phyloP scores from a whole-genome alignment of 2,113 vertebrate species.

The Apodemus sylvaticus region DNA sequence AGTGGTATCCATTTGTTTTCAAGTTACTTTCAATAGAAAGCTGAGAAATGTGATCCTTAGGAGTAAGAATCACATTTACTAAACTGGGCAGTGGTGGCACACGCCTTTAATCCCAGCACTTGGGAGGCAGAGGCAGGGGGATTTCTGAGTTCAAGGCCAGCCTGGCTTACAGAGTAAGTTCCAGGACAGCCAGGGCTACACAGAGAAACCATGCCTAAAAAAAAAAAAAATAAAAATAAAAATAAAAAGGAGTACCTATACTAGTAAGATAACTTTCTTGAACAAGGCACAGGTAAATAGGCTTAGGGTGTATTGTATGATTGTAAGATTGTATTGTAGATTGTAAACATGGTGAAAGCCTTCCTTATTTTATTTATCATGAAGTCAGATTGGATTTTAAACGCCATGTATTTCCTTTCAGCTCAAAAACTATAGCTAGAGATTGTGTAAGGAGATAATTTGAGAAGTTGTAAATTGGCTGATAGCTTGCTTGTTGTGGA shows the following conservation, averaged over 20 bases:
- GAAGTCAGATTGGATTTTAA: neutral
- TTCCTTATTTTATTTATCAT: neutral
- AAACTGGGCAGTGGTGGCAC: too few species aligned
- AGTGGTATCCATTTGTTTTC: too few species aligned
- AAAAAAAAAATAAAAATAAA: too few species aligned
- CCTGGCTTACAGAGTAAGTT: too few species aligned
- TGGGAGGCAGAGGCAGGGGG: too few species aligned
- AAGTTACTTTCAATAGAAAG: neutral
- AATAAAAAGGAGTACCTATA: neutral
- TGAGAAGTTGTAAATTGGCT: neutral
- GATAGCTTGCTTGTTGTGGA: neutral
- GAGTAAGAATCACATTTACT: neutral
- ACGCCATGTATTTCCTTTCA: neutral
- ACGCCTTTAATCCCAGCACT: too few species aligned
- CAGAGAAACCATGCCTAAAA: too few species aligned
- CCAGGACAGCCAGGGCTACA: too few species aligned
- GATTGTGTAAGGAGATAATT: neutral
- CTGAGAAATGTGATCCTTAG: neutral
- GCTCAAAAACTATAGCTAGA: neutral
- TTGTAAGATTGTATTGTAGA: neutral
- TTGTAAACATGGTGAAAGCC: neutral
- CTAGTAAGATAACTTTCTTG: neutral
- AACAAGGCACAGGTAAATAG: neutral
- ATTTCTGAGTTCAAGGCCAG: too few species aligned
- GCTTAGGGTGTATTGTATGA: neutral